Evolutionary conservation across 2,113 vertebrate species (phyloP), one percentile per base, ranked within the genome.

Genomic region (Chaetura pelagica): DNA sequence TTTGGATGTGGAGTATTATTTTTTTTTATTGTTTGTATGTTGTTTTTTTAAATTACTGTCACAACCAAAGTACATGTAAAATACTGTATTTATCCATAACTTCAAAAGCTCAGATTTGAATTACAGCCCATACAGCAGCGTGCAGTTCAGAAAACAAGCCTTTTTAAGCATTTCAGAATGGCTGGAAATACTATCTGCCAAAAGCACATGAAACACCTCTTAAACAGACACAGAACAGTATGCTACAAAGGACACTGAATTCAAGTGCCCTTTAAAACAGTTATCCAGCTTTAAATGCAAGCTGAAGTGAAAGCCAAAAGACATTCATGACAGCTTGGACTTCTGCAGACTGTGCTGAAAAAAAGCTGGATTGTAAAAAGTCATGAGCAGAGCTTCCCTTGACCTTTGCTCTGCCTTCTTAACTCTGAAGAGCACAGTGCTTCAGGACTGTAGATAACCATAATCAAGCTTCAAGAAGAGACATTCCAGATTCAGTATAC

Each of bases 321-420:
- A 84, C 59, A 75, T 67, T 94, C 51, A 84, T 52, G 92, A 63
- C 82, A 96, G 69, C 88, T 93, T 97, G 81, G 75, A 93, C 90
- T 95, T 97, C 82, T 81, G 82, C 68, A 84, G 42, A 32, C 46
- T 71, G 54, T 80, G 75, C 76, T 93, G 68, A 68, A 84, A 77
- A 94, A 75, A 93, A 51, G 9, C 34, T 49, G 55, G 62, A 64
- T 44, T 87, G 88, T 95, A 94, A 97, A 93, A 97, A 93, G 44
- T 86, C 76, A 27, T 63, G 69, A 95, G 73, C 76, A 66, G n/a
- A 93, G 89, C 74, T 96, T 88, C 82, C 87, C 96, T 22, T 97
- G 96, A 97, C 96, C 95, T 98, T 96, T 97, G 92, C 89, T 90
- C 83, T 94, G 64, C 62, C 96, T 95, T 81, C 96, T 97, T 96